These are phyloP conservation scores for Sceloporus tristichus DNA, from an alignment of 2,113 vertebrate species.

Conservation along the genomic window DNA sequence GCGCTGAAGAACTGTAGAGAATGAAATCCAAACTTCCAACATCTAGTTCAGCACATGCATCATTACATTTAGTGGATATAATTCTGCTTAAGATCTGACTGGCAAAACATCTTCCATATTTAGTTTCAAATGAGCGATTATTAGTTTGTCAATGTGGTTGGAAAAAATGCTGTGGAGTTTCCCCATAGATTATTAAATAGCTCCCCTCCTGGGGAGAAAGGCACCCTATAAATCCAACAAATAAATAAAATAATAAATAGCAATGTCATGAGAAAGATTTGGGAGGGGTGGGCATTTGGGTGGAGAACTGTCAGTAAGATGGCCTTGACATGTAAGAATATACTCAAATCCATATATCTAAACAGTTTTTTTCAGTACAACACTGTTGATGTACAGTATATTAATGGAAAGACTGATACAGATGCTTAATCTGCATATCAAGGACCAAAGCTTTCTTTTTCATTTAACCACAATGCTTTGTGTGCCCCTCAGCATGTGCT, in stretches of 20 bases:
- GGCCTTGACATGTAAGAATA: constrained; percentile 39
- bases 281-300: constrained; percentile 27
- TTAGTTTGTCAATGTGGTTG: constrained; percentile 21
- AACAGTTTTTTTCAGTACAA: constrained; percentile 40
- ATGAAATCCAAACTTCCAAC: background rate
- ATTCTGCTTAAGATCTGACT: background rate
- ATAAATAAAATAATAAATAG: background rate
- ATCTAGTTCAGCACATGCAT: background rate
- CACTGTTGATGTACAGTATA: background rate
- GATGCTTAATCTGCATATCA: constrained; percentile 41
- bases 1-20: background rate
- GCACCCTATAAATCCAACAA: too few relatives aligned
- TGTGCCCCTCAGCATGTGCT: constrained; percentile 54
- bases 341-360: constrained; percentile 45
- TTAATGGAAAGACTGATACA: constrained; percentile 35
- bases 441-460: constrained; percentile 59
- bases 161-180: constrained; percentile 25
- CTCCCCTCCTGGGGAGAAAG: background rate
- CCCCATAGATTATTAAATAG: constrained; percentile 40
- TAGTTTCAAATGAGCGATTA: background rate
- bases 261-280: constrained; percentile 30
- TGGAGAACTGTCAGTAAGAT: constrained; percentile 17
- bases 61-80: background rate
- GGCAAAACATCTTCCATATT: background rate
- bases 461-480: constrained; percentile 57